Evolutionary conservation across 2,797 vertebrate genomes (phyloP).

Genomic region (Protonibea diacanthus): DNA sequence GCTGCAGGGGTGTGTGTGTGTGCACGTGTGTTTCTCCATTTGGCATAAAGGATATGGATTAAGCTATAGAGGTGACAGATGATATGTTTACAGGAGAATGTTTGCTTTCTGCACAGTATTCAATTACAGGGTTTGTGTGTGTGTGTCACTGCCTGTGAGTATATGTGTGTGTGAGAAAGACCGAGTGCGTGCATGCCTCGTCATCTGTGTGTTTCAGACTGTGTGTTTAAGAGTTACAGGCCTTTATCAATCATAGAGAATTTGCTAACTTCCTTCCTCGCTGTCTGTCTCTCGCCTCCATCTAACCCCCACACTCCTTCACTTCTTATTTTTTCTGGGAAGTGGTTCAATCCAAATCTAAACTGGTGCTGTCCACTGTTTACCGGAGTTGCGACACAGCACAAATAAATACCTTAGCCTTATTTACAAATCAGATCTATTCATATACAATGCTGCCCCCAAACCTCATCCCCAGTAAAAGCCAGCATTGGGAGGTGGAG

Average conservation of each 20-base stretch:
- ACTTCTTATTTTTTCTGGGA: constrained; percentile 60
- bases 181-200: constrained; percentile 31
- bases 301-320: constrained; percentile 26
- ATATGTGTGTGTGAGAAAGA: constrained; percentile 42
- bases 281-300: constrained; percentile 28
- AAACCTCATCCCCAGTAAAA: constrained; percentile 14
- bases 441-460: constrained; percentile 60
- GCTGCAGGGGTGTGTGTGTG: constrained; percentile 58
- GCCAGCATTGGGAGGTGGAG: constrained; percentile 4
- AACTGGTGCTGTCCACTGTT: constrained; percentile 77
- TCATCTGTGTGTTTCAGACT: constrained; percentile 46
- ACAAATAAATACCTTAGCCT: constrained; percentile 79
- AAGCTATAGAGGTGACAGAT: constrained; percentile 79
- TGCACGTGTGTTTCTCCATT: constrained; percentile 54
- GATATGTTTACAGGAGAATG: constrained; percentile 81
- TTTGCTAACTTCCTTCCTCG: constrained; percentile 60
- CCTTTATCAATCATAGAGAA: constrained; percentile 68
- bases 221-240: constrained; percentile 65
- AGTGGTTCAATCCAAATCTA: constrained; percentile 76
- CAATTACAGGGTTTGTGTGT: constrained; percentile 72
- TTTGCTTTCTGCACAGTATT: constrained; percentile 80
- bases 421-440: constrained; percentile 75
- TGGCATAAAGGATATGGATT: constrained; percentile 75
- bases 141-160: constrained; percentile 60
- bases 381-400: constrained; percentile 74